These are phyloP conservation scores for Trachelus troglodyta DNA, from an alignment of 2,888 invertebrate genomes.

Conservation along the genomic window DNA sequence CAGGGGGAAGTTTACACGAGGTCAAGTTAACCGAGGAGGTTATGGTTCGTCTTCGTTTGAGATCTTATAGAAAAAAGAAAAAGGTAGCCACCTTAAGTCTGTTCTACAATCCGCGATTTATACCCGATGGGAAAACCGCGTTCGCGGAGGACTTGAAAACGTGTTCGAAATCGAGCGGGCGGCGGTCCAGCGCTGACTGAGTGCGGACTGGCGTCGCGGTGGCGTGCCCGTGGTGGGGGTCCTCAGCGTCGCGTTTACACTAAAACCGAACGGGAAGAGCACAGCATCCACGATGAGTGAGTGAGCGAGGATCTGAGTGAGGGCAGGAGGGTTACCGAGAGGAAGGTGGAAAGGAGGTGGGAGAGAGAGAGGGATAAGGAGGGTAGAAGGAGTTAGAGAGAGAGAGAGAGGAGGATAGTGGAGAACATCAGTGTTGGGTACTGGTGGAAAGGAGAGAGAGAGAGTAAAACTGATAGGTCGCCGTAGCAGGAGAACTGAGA, in stretches of 20 bases:
- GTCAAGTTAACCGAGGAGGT: too few relatives aligned
- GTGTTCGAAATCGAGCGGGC: slow-evolving; percentile 59
- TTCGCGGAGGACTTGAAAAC: slow-evolving; percentile 12
- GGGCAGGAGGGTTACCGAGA: slow-evolving; percentile 11
- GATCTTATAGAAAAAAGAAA: too few relatives aligned
- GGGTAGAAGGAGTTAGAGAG: slow-evolving; percentile 1
- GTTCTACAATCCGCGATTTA: slow-evolving; percentile 5
- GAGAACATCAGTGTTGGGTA: too few relatives aligned
- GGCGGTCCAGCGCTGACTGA: slow-evolving; percentile 67
- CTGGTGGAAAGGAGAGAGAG: too few relatives aligned
- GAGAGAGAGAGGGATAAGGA: slow-evolving; percentile 8
- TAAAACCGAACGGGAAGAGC: slow-evolving; percentile 14
- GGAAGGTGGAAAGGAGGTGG: slow-evolving; percentile 6
- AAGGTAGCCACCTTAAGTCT: too few relatives aligned
- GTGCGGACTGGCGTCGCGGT: slow-evolving; percentile 63
- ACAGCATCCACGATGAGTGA: slow-evolving; percentile 13
- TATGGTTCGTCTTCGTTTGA: too few relatives aligned
- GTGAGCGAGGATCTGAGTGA: slow-evolving; percentile 15
- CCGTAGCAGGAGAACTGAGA: too few relatives aligned
- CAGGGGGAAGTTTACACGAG: too few relatives aligned
- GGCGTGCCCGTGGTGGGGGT: slow-evolving; percentile 55
- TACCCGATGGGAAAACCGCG: not conserved
- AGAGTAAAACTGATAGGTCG: too few relatives aligned
- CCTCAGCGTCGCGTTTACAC: slow-evolving; percentile 26
- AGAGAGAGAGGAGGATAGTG: slow-evolving; percentile 23